Percentiles rank a stretch among this genome's conserved stretches.
Conservation (phyloP, 2,888 invertebrate species). For the Oscheius myriophilus region DNA sequence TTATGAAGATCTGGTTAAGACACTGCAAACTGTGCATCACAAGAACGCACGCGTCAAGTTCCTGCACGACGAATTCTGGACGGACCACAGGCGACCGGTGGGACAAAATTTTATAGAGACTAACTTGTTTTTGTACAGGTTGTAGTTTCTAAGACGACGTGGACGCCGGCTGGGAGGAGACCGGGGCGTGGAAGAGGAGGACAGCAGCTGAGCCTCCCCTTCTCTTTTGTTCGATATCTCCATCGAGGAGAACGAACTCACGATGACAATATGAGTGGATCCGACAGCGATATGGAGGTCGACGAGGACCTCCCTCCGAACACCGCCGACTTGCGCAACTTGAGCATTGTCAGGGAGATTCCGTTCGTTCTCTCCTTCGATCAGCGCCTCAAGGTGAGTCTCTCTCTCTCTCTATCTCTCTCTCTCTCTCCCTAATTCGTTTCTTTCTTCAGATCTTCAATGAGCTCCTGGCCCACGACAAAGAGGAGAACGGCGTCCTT, state of each 20-base stretch:
- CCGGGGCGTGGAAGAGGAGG: no score
- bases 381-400: constrained; percentile 77
- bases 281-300: constrained; percentile 9
- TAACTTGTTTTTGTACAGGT: neutral
- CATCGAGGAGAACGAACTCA: neutral
- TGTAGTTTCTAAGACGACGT: neutral
- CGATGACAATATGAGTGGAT: constrained; percentile 1
- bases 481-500: constrained; percentile 76
- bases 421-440: neutral
- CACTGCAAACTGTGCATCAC: constrained; percentile 84
- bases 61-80: constrained; percentile 81
- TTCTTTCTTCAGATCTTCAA: constrained; percentile 70
- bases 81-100: constrained; percentile 45
- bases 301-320: constrained; percentile 42
- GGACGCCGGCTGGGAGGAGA: neutral
- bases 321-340: constrained; percentile 82
- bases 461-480: constrained; percentile 75
- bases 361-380: constrained; percentile 93
- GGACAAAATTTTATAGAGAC: neutral
- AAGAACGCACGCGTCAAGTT: constrained; percentile 85
- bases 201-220: neutral
- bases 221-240: constrained; percentile 15
- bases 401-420: neutral
- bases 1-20: constrained; percentile 76
- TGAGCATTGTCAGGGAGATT: constrained; percentile 88